Conservation (phyloP, 1,140 invertebrate species). For the Sarcophaga bullata region DNA sequence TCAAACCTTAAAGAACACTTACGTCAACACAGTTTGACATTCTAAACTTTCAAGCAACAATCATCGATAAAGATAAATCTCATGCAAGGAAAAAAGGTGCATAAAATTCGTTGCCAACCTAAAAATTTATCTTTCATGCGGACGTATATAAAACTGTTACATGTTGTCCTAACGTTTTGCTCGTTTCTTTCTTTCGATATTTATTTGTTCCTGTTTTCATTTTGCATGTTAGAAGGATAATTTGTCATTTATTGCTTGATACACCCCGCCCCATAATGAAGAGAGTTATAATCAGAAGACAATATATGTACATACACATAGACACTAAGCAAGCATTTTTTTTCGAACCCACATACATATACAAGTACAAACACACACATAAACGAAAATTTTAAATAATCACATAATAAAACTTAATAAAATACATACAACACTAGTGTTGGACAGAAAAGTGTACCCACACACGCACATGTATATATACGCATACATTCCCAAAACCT, state of each 20-base stretch:
- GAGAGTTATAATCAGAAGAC: not conserved
- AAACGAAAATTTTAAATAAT: not conserved
- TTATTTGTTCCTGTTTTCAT: not conserved
- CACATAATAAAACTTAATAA: not conserved
- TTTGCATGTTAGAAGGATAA: constrained; percentile 14
- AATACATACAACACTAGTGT: too few species aligned
- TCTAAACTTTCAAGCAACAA: too few species aligned
- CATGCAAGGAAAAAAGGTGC: too few species aligned
- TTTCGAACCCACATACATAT: too few species aligned
- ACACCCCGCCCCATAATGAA: not conserved
- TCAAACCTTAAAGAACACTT: too few species aligned
- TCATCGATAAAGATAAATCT: too few species aligned
- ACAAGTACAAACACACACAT: not conserved
- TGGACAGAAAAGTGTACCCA: too few species aligned
- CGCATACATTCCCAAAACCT: not conserved
- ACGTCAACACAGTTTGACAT: too few species aligned
- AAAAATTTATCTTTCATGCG: not conserved
- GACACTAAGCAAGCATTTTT: too few species aligned
- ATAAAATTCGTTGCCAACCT: too few species aligned
- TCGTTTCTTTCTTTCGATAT: not conserved
- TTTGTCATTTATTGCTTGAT: constrained; percentile 15
- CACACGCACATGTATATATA: not conserved
- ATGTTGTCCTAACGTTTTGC: not conserved
- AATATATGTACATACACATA: not conserved
- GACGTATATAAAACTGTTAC: not conserved